These are phyloP conservation scores for Platysternon megacephalum DNA, from an alignment of 2,113 vertebrate species.

Conservation along the genomic window DNA sequence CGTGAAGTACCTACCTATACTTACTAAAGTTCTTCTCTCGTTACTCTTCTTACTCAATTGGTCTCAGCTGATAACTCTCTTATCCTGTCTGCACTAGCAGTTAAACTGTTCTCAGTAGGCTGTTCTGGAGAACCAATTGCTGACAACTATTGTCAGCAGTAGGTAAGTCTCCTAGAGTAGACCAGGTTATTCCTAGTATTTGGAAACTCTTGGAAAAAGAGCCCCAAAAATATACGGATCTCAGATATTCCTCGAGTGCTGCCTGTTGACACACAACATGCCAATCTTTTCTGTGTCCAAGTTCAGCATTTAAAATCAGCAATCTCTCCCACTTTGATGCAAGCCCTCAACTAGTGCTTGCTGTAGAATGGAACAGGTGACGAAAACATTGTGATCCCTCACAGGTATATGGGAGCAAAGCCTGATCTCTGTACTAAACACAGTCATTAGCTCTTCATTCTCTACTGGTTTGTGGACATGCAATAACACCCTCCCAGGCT, in stretches of 20 bases:
- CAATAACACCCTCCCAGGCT: background rate
- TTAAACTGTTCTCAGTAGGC: accelerated
- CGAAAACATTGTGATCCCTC: conserved; percentile 34
- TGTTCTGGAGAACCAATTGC: background rate
- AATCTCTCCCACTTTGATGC: background rate
- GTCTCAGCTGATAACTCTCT: background rate
- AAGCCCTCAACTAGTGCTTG: background rate
- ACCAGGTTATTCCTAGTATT: background rate
- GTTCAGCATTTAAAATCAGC: background rate
- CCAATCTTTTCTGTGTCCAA: background rate
- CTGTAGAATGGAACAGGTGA: background rate
- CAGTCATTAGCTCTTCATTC: background rate
- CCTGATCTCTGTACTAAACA: conserved; percentile 38
- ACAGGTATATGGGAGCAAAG: background rate
- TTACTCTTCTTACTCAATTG: background rate
- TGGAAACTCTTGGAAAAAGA: background rate
- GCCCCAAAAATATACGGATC: background rate
- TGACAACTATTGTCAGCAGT: background rate
- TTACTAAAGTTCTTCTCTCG: background rate
- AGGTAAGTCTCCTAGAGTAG: background rate
- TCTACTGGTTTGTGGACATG: background rate
- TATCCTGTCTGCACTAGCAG: background rate
- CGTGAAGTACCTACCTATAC: background rate
- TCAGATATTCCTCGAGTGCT: background rate
- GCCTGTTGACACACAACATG: background rate